A percentile compares a stretch with the other conserved stretches of the same genome.
Evolutionary conservation across 2,888 invertebrate species (phyloP).

Genomic region (Spisula subtruncata): DNA sequence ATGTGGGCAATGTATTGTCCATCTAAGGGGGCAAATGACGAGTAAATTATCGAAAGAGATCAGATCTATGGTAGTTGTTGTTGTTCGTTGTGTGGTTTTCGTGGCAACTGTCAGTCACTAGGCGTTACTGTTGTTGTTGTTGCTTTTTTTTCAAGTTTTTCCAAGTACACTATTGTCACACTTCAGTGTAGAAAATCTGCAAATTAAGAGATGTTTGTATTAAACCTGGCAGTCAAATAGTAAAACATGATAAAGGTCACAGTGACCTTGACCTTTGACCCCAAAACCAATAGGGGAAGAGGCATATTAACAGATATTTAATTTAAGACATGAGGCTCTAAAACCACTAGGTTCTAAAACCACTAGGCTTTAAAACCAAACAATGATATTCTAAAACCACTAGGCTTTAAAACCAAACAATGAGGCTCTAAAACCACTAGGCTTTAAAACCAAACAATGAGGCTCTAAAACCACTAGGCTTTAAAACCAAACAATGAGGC

Average conservation of each 20-base stretch:
- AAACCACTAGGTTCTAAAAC: no score
- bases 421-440: no score
- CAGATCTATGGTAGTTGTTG: conserved; percentile 7
- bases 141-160: conserved; percentile 1
- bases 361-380: no score
- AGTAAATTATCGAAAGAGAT: conserved; percentile 18
- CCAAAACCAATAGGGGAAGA: no score
- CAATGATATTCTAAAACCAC: no score
- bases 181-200: conserved; percentile 27
- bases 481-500: no score
- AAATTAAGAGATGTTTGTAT: neutral
- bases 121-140: conserved; percentile 1
- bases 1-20: conserved; percentile 35
- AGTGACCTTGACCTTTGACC: no score
- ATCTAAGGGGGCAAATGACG: conserved; percentile 22
- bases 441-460: no score
- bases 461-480: no score
- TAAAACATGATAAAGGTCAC: no score
- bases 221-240: no score
- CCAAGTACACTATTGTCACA: conserved; percentile 9
- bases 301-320: neutral
- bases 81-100: neutral
- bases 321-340: neutral
- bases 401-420: no score
- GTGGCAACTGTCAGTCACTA: neutral